A percentile compares a stretch with the other conserved stretches of the same genome.
Evolutionary conservation across 2,113 vertebrate species (phyloP).

Genomic region (Charadrius vociferus): DNA sequence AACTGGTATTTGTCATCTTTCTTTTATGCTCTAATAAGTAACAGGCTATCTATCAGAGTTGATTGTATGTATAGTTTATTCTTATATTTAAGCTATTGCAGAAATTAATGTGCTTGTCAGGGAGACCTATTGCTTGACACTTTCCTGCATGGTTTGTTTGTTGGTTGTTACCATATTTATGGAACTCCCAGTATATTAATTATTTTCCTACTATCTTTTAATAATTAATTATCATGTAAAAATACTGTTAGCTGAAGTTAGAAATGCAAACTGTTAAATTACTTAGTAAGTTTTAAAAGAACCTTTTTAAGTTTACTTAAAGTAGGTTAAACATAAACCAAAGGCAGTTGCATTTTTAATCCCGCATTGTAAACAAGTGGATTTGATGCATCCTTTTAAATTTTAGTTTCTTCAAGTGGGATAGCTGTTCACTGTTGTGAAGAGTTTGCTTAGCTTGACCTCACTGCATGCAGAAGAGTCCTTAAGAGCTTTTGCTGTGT

Average conservation of each 20-base stretch:
- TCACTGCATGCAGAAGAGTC: not conserved
- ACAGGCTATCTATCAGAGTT: not conserved
- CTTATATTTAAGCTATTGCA: not conserved
- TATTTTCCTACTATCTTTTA: not conserved
- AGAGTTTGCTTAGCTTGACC: not conserved
- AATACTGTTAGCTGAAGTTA: not conserved
- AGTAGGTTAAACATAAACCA: not conserved
- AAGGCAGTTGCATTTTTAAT: not conserved
- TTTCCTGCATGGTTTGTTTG: not conserved
- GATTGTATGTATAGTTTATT: not conserved
- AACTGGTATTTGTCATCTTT: not conserved
- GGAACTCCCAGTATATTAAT: not conserved
- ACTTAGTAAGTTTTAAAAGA: not conserved
- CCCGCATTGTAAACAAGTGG: not conserved
- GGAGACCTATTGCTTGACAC: not conserved
- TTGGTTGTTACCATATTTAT: not conserved
- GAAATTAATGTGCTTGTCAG: not conserved
- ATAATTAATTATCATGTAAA: not conserved
- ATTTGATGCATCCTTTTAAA: not conserved
- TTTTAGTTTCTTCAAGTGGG: not conserved
- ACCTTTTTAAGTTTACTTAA: not conserved
- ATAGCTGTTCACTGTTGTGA: not conserved
- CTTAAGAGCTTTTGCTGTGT: not conserved
- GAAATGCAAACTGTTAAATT: not conserved
- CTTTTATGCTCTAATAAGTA: not conserved